Evolutionary conservation across 2,797 vertebrate genomes (phyloP).

Genomic region (Mormyrus hasselquistii): DNA sequence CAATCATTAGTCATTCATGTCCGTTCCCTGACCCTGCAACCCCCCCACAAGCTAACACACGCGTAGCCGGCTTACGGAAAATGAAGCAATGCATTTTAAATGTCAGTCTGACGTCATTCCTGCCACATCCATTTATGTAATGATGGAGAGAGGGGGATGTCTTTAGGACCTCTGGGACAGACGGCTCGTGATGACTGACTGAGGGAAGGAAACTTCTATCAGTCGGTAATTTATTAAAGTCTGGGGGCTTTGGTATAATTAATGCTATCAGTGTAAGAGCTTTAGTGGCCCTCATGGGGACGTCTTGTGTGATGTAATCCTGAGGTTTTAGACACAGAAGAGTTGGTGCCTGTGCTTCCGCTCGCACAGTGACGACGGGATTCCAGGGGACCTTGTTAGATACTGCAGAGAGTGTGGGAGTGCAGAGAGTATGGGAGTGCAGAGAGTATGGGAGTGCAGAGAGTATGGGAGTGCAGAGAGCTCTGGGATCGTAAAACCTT

Average conservation of each 20-base stretch:
- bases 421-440: background rate
- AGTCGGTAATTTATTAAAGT: background rate
- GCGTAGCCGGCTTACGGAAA: background rate
- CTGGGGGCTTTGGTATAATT: background rate
- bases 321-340: background rate
- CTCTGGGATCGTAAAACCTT: background rate
- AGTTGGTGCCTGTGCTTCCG: background rate
- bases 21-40: background rate
- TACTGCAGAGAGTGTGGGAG: background rate
- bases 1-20: background rate
- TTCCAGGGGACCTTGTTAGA: background rate
- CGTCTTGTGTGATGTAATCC: background rate
- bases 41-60: background rate
- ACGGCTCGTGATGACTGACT: background rate
- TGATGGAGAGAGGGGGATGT: background rate
- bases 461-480: background rate
- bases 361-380: background rate
- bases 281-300: background rate
- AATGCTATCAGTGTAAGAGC: background rate
- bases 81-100: background rate
- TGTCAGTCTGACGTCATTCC: background rate
- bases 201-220: background rate
- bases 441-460: background rate
- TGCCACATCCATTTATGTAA: background rate
- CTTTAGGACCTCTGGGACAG: background rate